Evolutionary conservation across 2,113 vertebrate species (phyloP), one percentile per base, ranked within the genome.

Genomic region (Abramis brama): DNA sequence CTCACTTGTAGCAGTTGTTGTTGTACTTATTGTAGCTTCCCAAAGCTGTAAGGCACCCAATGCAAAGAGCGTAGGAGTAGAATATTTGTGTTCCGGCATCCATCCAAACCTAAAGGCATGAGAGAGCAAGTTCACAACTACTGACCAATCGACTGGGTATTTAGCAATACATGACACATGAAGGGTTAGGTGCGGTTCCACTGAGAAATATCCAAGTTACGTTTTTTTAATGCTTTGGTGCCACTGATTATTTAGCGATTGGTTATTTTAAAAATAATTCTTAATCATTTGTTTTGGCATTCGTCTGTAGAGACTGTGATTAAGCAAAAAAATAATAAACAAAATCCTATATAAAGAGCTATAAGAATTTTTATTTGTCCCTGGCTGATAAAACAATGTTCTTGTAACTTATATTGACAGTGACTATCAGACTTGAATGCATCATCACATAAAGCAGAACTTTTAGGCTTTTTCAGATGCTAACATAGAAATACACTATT

Each of bases 1-100:
- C 94, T 91, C 89, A 96, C 95, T 93, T 96, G 92, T 95, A 96
- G 85, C 95, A 96, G 90, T 96, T 94, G 82, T 96, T 96, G 92
- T 95, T 90, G 90, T 95, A 95, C 68, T 95, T 95, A 87, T 96
- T 96, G 86, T 96, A 96, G 89, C 95, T 96, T 84, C 95, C 95
- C 68, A 96, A 92, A 79, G 95, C 94, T 84, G 87, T 92, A 52
- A 96, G 90, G 83, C 94, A 95, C 0, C 95, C 95, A 71, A 95
- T 92, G 86, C 95, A 95, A 86, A 96, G 92, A 30, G 94, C 94
- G 83, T 95, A 96, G 55, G 95, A 96, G 89, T 95, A 96, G 90
- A 96, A 95, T 73, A 96, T 95, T 86, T 96, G 95, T 12, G 95
- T 96, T 68, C 95, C 95, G 79, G 95, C 95, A 88, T 96, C 95